Conservation (phyloP, 1,140 invertebrate species). For the Musca vetustissima region DNA sequence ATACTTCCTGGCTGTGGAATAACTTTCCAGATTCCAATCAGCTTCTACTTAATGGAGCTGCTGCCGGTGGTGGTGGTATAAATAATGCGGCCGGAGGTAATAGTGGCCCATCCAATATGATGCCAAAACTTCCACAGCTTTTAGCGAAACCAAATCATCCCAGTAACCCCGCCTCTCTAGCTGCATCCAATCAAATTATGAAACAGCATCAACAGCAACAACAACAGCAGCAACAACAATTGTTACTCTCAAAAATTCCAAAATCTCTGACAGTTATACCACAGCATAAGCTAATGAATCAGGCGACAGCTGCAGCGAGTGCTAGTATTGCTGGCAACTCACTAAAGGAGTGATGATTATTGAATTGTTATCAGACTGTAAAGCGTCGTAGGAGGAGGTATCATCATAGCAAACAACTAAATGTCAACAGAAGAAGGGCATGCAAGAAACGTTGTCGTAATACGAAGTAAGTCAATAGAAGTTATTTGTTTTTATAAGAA, state of each 20-base stretch:
- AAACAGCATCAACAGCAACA: slow-evolving; percentile 36
- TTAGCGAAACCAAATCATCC: slow-evolving; percentile 39
- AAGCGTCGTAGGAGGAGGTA: slow-evolving; percentile 16
- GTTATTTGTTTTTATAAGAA: no score
- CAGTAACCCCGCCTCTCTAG: slow-evolving; percentile 6
- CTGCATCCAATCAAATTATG: slow-evolving; percentile 11
- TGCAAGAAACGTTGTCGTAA: slow-evolving; percentile 13
- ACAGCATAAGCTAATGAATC: slow-evolving; percentile 54
- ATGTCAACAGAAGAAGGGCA: not conserved
- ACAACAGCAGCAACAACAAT: slow-evolving; percentile 47
- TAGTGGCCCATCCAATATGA: no score
- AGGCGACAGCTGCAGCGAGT: slow-evolving; percentile 21
- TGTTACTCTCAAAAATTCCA: slow-evolving; percentile 70
- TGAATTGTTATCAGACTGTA: slow-evolving; percentile 27
- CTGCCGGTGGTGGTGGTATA: not conserved
- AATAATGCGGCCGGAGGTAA: no score
- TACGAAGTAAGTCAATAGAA: slow-evolving; percentile 7
- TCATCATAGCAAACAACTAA: not conserved
- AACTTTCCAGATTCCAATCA: slow-evolving; percentile 50
- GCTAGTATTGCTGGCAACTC: not conserved
- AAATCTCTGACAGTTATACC: slow-evolving; percentile 75
- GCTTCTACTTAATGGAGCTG: slow-evolving; percentile 42
- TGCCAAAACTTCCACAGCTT: slow-evolving; percentile 40
- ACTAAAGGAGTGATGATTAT: slow-evolving; percentile 27
- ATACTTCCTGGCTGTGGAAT: slow-evolving; percentile 49